Percentiles rank a stretch among this genome's conserved stretches.
Evolutionary conservation across 2,797 vertebrate species (phyloP).

Genomic region (Galagoides demidoff): DNA sequence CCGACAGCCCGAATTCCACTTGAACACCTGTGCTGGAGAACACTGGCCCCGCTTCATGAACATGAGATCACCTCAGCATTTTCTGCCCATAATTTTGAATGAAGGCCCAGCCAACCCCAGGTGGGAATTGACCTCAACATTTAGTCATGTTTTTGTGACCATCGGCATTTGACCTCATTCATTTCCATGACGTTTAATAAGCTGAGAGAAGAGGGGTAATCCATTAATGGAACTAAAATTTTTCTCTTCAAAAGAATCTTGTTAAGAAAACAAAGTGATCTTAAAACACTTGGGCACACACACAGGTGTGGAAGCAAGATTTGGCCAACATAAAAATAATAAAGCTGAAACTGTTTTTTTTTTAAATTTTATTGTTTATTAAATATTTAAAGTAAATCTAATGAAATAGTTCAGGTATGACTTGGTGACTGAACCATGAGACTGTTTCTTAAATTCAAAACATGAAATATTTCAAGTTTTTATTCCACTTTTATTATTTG

Average conservation of each 20-base stretch:
- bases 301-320: slow-evolving; percentile 51
- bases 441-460: slow-evolving; percentile 81
- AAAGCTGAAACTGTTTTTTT: slow-evolving; percentile 61
- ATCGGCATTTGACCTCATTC: slow-evolving; percentile 78
- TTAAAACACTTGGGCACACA: slow-evolving; percentile 73
- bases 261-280: slow-evolving; percentile 80
- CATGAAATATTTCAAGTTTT: slow-evolving; percentile 59
- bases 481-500: not conserved
- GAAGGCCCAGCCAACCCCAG: slow-evolving; percentile 60
- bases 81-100: slow-evolving; percentile 74
- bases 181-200: slow-evolving; percentile 80
- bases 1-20: slow-evolving; percentile 39
- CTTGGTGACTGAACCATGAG: slow-evolving; percentile 72
- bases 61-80: slow-evolving; percentile 81
- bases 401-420: slow-evolving; percentile 83
- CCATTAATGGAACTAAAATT: slow-evolving; percentile 45
- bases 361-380: slow-evolving; percentile 75
- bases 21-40: slow-evolving; percentile 80
- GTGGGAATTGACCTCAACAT: slow-evolving; percentile 74
- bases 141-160: slow-evolving; percentile 72
- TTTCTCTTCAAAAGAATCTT: slow-evolving; percentile 81
- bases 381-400: slow-evolving; percentile 83
- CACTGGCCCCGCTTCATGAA: slow-evolving; percentile 62
- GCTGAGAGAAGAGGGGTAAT: slow-evolving; percentile 35
- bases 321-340: slow-evolving; percentile 81